Percentiles rank a stretch among this genome's conserved stretches.
These are phyloP conservation scores for Uloborus plumipes DNA, from an alignment of 2,888 invertebrate species.

Conservation along the genomic window DNA sequence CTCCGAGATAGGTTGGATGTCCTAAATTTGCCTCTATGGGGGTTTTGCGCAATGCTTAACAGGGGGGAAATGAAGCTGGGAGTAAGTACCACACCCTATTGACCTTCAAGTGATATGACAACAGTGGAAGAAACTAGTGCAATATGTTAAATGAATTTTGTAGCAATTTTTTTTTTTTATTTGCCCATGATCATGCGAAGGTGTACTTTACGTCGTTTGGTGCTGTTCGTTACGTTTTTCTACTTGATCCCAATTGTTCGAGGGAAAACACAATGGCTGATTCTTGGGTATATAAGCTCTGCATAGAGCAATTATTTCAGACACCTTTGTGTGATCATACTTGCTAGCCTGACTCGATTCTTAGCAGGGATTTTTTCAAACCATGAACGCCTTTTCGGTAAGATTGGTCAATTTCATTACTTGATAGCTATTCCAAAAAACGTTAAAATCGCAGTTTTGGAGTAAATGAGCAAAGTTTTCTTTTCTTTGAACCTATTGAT, in stretches of 20 bases:
- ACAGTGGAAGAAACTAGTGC: conserved; percentile 48
- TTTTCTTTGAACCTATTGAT: no score
- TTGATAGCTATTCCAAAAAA: no score
- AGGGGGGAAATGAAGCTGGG: background rate
- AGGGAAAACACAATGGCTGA: conserved; percentile 19
- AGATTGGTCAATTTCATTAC: no score
- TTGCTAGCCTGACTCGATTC: no score
- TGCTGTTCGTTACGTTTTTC: conserved; percentile 15
- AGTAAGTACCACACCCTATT: conserved; percentile 35
- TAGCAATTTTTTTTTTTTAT: conserved; percentile 17
- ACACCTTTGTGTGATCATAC: no score
- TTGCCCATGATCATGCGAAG: conserved; percentile 7
- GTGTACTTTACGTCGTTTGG: conserved; percentile 7
- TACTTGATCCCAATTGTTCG: conserved; percentile 31
- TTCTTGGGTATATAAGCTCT: conserved; percentile 37
- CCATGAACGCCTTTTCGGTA: no score
- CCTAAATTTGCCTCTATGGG: conserved; percentile 32
- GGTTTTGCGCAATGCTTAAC: conserved; percentile 13
- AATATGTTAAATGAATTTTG: conserved; percentile 60
- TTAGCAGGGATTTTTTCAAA: no score
- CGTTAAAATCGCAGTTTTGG: no score
- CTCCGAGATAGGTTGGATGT: conserved; percentile 6
- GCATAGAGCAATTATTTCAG: no score
- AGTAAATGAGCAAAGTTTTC: no score
- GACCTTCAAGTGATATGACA: conserved; percentile 33